Conservation (phyloP, 1,140 invertebrate genomes). For the Aphaenogaster ashmeadi region DNA sequence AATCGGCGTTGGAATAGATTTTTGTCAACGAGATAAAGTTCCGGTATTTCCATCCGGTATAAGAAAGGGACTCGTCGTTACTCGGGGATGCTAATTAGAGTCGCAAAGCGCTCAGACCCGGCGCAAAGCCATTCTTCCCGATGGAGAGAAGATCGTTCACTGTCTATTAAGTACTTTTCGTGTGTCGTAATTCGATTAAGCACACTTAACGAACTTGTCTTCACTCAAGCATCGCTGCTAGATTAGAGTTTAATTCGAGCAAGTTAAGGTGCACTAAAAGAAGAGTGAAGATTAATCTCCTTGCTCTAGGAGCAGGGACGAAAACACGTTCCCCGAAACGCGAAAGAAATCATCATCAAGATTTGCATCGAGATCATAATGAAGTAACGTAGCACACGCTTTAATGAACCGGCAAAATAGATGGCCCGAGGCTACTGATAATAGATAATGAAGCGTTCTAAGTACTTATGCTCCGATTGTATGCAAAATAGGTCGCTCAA, state of each 20-base stretch:
- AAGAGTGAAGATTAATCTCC: slow-evolving; percentile 55
- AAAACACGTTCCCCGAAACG: slow-evolving; percentile 29
- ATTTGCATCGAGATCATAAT: slow-evolving; percentile 28
- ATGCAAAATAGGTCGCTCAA: slow-evolving; percentile 53
- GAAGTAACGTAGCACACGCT: not conserved
- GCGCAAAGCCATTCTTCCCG: slow-evolving; percentile 66
- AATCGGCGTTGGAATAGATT: slow-evolving; percentile 28
- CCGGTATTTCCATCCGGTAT: not conserved
- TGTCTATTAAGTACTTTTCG: slow-evolving; percentile 68
- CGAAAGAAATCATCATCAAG: slow-evolving; percentile 44
- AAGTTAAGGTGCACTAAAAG: slow-evolving; percentile 32
- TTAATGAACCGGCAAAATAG: slow-evolving; percentile 37
- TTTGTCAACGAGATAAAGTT: slow-evolving; percentile 34
- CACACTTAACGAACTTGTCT: slow-evolving; percentile 71
- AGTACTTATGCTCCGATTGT: slow-evolving; percentile 48
- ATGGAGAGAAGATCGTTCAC: slow-evolving; percentile 64
- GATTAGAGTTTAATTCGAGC: slow-evolving; percentile 65
- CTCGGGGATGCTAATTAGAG: slow-evolving; percentile 69
- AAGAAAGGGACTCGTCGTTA: slow-evolving; percentile 23
- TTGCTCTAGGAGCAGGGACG: not conserved
- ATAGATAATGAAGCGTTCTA: slow-evolving; percentile 6
- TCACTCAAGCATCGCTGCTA: slow-evolving; percentile 54
- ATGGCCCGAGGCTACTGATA: slow-evolving; percentile 31
- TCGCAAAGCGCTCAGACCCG: slow-evolving; percentile 57
- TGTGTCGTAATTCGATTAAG: slow-evolving; percentile 72